Conservation (phyloP, 1,140 invertebrate species). For the Tetramorium parvispinum region DNA sequence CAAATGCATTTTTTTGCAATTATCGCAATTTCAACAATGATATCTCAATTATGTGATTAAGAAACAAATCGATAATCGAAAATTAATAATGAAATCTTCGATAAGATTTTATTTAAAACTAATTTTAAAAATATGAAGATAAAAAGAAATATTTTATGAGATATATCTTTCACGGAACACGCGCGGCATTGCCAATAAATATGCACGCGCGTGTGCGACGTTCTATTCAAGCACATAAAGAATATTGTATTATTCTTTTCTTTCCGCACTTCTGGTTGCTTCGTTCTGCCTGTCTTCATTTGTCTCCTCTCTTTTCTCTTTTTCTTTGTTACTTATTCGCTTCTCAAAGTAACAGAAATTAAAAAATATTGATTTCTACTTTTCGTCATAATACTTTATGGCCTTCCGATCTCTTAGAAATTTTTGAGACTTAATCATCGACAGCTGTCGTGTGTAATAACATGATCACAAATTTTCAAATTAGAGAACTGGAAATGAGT, state of each 20-base stretch:
- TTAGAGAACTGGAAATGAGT: background rate
- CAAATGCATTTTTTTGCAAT: background rate
- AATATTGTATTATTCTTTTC: slow-evolving; percentile 4
- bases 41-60: background rate
- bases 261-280: slow-evolving; percentile 25
- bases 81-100: background rate
- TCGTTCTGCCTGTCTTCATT: background rate
- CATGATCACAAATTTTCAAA: background rate
- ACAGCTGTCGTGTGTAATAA: background rate
- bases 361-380: slow-evolving; percentile 68
- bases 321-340: slow-evolving; percentile 7
- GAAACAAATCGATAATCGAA: background rate
- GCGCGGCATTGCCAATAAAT: background rate
- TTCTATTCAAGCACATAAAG: background rate
- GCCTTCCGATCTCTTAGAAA: background rate
- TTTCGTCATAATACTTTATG: background rate
- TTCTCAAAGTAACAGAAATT: slow-evolving; percentile 68
- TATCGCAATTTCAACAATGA: background rate
- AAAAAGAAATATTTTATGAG: background rate
- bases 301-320: background rate
- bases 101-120: background rate
- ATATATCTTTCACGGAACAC: background rate
- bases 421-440: background rate
- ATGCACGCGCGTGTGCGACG: background rate
- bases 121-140: background rate